A percentile compares a stretch with the other conserved stretches of the same genome.
Evolutionary conservation across 2,888 invertebrate genomes (phyloP).

Genomic region (Microctonus aethiopoides): DNA sequence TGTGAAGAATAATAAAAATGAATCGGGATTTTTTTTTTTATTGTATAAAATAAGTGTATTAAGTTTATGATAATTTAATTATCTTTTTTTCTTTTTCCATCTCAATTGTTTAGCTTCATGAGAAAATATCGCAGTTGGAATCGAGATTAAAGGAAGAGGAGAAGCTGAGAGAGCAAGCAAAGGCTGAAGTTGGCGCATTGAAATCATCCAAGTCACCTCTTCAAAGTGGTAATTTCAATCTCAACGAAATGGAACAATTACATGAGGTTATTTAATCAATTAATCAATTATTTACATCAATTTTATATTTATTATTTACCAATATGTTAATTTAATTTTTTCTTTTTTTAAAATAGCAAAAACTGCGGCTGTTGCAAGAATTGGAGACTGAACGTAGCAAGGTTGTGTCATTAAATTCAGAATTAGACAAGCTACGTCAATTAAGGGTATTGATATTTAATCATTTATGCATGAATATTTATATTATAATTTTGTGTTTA

Average conservation of each 20-base stretch:
- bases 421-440: slow-evolving; percentile 53
- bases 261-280: slow-evolving; percentile 49
- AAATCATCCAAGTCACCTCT: slow-evolving; percentile 58
- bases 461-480: background rate
- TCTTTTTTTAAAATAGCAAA: slow-evolving; percentile 66
- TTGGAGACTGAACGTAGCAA: slow-evolving; percentile 64
- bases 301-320: background rate
- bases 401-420: slow-evolving; percentile 48
- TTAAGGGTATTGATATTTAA: slow-evolving; percentile 48
- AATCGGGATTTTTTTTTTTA: too few species aligned
- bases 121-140: slow-evolving; percentile 69
- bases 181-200: slow-evolving; percentile 53
- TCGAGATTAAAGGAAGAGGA: slow-evolving; percentile 65
- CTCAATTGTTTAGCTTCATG: slow-evolving; percentile 66
- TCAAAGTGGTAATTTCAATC: slow-evolving; percentile 44
- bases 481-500: background rate
- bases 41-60: background rate
- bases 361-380: slow-evolving; percentile 65
- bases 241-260: slow-evolving; percentile 52
- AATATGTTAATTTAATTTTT: slow-evolving; percentile 16
- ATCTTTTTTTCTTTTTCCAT: background rate
- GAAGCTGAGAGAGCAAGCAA: slow-evolving; percentile 50
- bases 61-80: slow-evolving; percentile 17
- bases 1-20: background rate
- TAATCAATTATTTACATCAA: slow-evolving; percentile 9